Percentiles rank a stretch among this genome's conserved stretches.
Evolutionary conservation across 2,113 vertebrate species (phyloP).

Genomic region (Hippocampus zosterae): DNA sequence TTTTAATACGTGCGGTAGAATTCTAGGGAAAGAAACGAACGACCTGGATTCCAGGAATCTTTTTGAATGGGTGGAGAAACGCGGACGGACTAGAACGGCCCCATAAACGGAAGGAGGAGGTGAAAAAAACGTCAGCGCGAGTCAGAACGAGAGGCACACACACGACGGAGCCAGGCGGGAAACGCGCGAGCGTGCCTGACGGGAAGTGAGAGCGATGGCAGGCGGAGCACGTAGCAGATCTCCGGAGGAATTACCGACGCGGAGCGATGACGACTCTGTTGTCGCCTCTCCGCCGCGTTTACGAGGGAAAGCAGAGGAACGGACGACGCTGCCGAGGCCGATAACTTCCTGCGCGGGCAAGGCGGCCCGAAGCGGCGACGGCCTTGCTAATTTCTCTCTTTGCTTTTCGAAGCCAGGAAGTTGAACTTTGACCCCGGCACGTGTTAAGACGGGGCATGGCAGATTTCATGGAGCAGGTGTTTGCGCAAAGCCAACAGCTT

Average conservation of each 20-base stretch:
- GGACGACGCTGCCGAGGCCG: neutral
- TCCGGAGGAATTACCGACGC: neutral
- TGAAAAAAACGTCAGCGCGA: neutral
- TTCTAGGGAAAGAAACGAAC: neutral
- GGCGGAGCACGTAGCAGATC: neutral
- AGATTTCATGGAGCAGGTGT: neutral
- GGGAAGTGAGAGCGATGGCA: conserved; percentile 1
- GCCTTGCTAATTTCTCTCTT: neutral
- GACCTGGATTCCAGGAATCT: neutral
- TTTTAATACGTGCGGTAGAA: neutral
- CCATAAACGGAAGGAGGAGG: neutral
- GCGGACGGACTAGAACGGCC: neutral
- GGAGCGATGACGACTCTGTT: neutral
- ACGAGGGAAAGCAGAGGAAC: neutral
- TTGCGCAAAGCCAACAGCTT: neutral
- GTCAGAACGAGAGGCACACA: neutral
- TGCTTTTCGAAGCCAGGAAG: neutral
- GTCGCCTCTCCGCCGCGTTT: neutral
- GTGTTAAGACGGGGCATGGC: neutral
- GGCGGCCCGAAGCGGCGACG: neutral
- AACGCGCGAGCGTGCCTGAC: too few relatives aligned
- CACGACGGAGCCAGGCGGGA: neutral
- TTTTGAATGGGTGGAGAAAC: neutral
- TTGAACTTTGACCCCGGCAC: neutral
- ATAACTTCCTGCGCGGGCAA: too few relatives aligned